Base-by-base conservation (phyloP, 1,140 invertebrate genomes). In the Nasonia longicornis region DNA sequence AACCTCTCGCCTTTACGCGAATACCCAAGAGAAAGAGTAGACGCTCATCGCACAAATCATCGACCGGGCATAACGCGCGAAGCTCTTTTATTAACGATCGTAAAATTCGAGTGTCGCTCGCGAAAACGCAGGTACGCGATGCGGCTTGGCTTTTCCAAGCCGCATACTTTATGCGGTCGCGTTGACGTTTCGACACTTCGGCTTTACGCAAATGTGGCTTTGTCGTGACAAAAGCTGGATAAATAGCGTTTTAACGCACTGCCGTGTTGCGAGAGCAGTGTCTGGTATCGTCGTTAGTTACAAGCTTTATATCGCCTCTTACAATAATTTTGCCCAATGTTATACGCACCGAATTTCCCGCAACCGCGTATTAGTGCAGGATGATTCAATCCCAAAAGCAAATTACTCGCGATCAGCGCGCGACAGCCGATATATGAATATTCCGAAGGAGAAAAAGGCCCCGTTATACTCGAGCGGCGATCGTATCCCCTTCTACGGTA, bases 41-140 rank as follows among this genome's bases (percentile, higher is more conserved):
- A 26, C 26, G 0, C 42, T 71, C 77, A 12, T 73, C 78, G 26
- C 26, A 22, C 63, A 74, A 74, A 80, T 80, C 79, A 80, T 67
- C 58, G 22, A 3, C 3, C 8, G 22, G 22, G n/a, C 64, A 45
- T 45, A 58, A 12, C 1, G 20, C 64, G 26, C 26, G n/a, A 11
- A 35, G 31, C 66, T 48, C 63, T 70, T 69, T 75, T 52, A 31
- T 80, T 80, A 70, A 48, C 7, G 26, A 73, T 66, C 10, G 64
- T 79, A 66, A 73, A 72, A 79, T 72, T 63, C 14, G 10, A 29
- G 29, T 45, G 38, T 42, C 38, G 38, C 8, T 42, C 38, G 38
- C 8, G 38, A 42, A 42, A 42, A 42, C 38, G 38, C 38, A 42
- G 38, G 38, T 38, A 38, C 8, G 8, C 7, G 8, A 38, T 38